These are phyloP conservation scores for Mythimna loreyi DNA, from an alignment of 2,888 invertebrate genomes.

Conservation along the genomic window DNA sequence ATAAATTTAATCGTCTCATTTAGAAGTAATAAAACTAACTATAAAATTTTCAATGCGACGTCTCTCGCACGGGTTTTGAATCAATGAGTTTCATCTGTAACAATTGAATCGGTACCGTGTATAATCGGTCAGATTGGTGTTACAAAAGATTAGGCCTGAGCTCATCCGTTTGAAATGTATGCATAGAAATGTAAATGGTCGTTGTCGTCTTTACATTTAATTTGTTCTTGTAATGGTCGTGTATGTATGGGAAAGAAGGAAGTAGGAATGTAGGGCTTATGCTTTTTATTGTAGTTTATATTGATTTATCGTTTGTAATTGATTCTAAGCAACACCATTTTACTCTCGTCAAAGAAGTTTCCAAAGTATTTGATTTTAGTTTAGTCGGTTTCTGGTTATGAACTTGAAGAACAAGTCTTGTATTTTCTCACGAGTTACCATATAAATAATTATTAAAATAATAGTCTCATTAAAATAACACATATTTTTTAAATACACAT, in stretches of 20 bases:
- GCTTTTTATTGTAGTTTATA: conserved; percentile 1
- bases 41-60: conserved; percentile 85
- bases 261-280: conserved; percentile 14
- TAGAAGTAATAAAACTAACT: conserved; percentile 87
- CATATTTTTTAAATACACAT: conserved; percentile 45
- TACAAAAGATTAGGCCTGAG: conserved; percentile 74
- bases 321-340: conserved; percentile 5
- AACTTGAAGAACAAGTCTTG: too few relatives aligned
- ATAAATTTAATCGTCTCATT: conserved; percentile 88
- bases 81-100: conserved; percentile 84
- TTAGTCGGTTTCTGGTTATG: neutral
- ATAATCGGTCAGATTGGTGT: conserved; percentile 86
- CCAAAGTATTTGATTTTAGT: neutral
- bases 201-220: conserved; percentile 47
- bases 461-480: conserved; percentile 59
- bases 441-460: conserved; percentile 49
- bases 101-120: conserved; percentile 87
- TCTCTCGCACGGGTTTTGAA: conserved; percentile 83
- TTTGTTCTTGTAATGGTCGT: conserved; percentile 39
- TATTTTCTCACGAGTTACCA: conserved; percentile 2
- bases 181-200: conserved; percentile 56
- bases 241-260: conserved; percentile 32
- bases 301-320: conserved; percentile 2
- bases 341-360: neutral
- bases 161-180: conserved; percentile 69